Evolutionary conservation across 1,140 invertebrate species (phyloP), one percentile per base, ranked within the genome.

Genomic region (Drosophila paulistorum): DNA sequence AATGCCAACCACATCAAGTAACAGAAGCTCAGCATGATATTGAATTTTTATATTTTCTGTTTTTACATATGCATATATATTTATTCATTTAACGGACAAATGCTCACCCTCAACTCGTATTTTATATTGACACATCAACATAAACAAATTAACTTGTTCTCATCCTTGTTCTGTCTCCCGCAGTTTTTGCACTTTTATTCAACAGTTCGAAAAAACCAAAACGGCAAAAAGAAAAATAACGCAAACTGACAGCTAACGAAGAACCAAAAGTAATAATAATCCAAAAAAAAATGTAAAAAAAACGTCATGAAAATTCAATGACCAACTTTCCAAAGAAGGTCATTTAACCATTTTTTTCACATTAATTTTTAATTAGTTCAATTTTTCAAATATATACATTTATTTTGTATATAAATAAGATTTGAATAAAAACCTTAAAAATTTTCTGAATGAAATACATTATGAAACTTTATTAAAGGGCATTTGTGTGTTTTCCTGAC

Each of bases 1-100:
- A 55, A 58, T 45, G 54, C 66, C 58, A 85, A 81, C 81, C 81
- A 86, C 81, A 85, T 85, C 82, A 85, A 81, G 67, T 37, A 55
- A 60, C 61, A 20, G n/a, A 13, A 72, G 20, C 51, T 48, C 39
- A 51, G 17, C 39, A 20, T 62, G 41, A 75, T 75, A 75, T 68
- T 75, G 58, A 75, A 75, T 74, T 58, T 74, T 75, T 75, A 75
- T 48, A 9, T 48, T 30, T 30, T 30, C 30, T 30, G 30, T 48
- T 48, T 48, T 17, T 17, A 20, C 9, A 17, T 48, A 9, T 20
- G 3, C 14, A 48, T 17, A 48, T 17, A 17, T 48, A 48, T 48
- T 17, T 20, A 68, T 75, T 75, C 62, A 65, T 58, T 75, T 76
- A 11, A 59, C 64, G 58, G 39, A 75, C 73, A 75, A 76, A 75